phyloP scores from a whole-genome alignment of 2,888 invertebrate genomes.

The Creontiades dilutus region DNA sequence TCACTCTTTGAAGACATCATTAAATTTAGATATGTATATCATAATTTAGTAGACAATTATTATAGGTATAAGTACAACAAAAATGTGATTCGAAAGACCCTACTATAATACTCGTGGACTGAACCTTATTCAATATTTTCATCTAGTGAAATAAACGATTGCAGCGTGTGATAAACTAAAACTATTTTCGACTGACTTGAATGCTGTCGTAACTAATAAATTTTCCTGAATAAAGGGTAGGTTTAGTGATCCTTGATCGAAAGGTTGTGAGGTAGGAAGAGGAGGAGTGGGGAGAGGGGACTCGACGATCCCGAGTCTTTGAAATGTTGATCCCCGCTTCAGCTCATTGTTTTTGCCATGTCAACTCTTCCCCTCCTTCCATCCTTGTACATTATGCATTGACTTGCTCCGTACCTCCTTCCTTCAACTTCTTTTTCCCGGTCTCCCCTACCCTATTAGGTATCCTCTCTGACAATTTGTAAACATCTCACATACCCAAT shows the following conservation, averaged over 20 bases:
- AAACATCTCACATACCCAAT: slow-evolving; percentile 48
- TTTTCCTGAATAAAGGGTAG: too few species aligned
- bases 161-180: too few species aligned
- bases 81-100: too few species aligned
- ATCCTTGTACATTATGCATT: slow-evolving; percentile 48
- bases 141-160: too few species aligned
- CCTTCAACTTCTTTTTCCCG: slow-evolving; percentile 27
- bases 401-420: slow-evolving; percentile 22
- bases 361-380: slow-evolving; percentile 23
- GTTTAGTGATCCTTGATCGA: neutral
- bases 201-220: too few species aligned
- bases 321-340: slow-evolving; percentile 59
- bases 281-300: neutral
- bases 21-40: too few species aligned
- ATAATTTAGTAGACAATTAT: too few species aligned
- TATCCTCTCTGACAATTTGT: slow-evolving; percentile 42
- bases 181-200: too few species aligned
- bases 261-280: neutral
- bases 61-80: too few species aligned
- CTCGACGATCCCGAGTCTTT: slow-evolving; percentile 45
- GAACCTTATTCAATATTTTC: too few species aligned
- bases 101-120: too few species aligned
- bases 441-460: slow-evolving; percentile 37
- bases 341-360: slow-evolving; percentile 38
- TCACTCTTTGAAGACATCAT: too few species aligned